phyloP scores from a whole-genome alignment of 2,888 invertebrate genomes.

The Chelonus formosanus region DNA sequence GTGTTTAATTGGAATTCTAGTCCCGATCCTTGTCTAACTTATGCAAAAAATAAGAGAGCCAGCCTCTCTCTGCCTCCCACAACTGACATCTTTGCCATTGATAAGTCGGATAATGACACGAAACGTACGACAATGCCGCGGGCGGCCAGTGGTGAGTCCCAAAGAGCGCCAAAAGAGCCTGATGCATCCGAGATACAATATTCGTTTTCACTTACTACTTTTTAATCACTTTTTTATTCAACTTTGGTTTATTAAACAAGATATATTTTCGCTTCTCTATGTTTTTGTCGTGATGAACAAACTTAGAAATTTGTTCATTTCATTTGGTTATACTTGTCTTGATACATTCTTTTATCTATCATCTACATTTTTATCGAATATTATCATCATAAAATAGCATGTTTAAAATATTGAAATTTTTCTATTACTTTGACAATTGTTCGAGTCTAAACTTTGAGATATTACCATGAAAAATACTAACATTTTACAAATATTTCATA shows the following conservation, averaged over 20 bases:
- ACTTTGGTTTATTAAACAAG: too few species aligned
- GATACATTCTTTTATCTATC: too few species aligned
- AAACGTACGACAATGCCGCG: slow-evolving; percentile 62
- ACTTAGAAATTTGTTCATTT: too few species aligned
- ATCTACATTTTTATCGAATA: too few species aligned
- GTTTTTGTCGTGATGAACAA: slow-evolving; percentile 8
- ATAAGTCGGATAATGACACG: slow-evolving; percentile 62
- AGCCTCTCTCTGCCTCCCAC: slow-evolving; percentile 64
- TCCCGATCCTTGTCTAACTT: slow-evolving; percentile 63
- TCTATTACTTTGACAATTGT: too few species aligned
- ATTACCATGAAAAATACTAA: too few species aligned
- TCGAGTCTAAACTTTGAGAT: too few species aligned
- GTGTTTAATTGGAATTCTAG: slow-evolving; percentile 74
- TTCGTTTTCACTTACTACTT: slow-evolving; percentile 39
- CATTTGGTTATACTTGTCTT: too few species aligned
- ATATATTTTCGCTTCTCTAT: neutral
- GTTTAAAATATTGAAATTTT: too few species aligned
- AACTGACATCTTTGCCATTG: slow-evolving; percentile 63
- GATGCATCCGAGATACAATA: slow-evolving; percentile 35
- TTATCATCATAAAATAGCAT: too few species aligned
- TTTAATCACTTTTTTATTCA: slow-evolving; percentile 26
- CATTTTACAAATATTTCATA: too few species aligned
- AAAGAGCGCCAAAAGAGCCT: slow-evolving; percentile 37
- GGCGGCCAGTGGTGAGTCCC: slow-evolving; percentile 62
- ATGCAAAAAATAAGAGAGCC: slow-evolving; percentile 64